Evolutionary conservation across 2,113 vertebrate genomes (phyloP), one percentile per base, ranked within the genome.

Genomic region (Rana temporaria): DNA sequence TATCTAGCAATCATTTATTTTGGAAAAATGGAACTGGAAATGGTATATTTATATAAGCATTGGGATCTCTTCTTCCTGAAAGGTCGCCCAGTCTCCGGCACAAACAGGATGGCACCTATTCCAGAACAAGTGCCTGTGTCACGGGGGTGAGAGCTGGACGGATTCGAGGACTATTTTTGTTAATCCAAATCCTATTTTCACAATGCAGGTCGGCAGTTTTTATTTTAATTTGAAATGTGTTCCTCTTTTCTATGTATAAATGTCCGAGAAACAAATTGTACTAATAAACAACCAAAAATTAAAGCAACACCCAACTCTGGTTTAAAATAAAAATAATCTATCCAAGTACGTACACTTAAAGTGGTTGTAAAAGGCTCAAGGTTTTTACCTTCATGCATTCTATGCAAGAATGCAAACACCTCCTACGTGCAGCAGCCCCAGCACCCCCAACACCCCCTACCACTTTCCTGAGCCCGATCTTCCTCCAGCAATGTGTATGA

Each of bases 21-120:
- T 88, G 88, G 87, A 92, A 90, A 86, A 82, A 88, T 84, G 60
- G 86, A 57, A 79, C 62, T 67, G 84, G 85, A 90, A 90, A 87
- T 81, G 84, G 86, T 14, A 56, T 85, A 86, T 85, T 86, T 84
- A 84, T 81, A 20, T 59, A 85, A 87, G 80, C 0, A 38, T 73
- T 84, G 85, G 63, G 69, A 78, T 18, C 65, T 48, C 77, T 86
- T 60, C 90, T 90, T 87, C 88, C 89, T 88, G 82, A 0, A 6
- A 80, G 63, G 59, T 9, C 32, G 16, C 9, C 84, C 82, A 86
- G 81, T 85, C 82, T 85, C 81, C 34, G 56, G 67, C 65, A 53
- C 85, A 90, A 87, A 85, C 84, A 86, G 80, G 86, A 82, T 78
- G 85, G 87, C 87, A 88, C 83, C 85, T 85, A 86, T 56, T 66